Base-by-base conservation (phyloP, 2,888 invertebrate species). In the Spilarctia lutea region DNA sequence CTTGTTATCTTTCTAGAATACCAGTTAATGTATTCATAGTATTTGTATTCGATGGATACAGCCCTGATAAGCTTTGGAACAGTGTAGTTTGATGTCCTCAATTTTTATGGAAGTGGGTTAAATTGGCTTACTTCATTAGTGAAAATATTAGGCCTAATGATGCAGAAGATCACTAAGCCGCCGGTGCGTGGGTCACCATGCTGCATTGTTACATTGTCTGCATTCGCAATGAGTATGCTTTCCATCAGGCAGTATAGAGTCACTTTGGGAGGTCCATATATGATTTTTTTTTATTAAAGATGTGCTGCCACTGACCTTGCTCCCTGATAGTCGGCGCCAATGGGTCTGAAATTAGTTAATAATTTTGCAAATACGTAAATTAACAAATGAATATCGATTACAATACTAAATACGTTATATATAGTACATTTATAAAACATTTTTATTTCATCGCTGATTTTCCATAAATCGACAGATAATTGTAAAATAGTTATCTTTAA, bases 21-120 rank as follows among this genome's bases (percentile, higher is more conserved):
- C 71, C 73, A 63, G 72, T 79, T 82, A 81, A 83, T 79, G 63
- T 83, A 83, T 83, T 81, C 82, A 79, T 79, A 68, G 52, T 75
- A 74, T 78, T 79, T 56, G 10, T 56, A 74, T 72, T 30, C 52
- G 48, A 72, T 52, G 33, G 65, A 27, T 66, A 3, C 60, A 20
- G 60, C 27, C 52, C 27, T 60, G 35, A n/a, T 69, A 69, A 35
- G 35, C 16, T 35, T 35, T 3, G 6, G 35, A 35, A 45, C 24
- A 27, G 8, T 33, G 2, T 68, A 35, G 13, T 56, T 33, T 69
- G 16, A 35, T 39, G 7, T 35, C n/a, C 3, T 56, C 27, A 3
- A 69, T 39, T 39, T 60, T 33, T 24, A 68, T 33, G 4, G 13
- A 33, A 52, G 33, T 30, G 6, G 16, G 30, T 30, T 63, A 30